Evolutionary conservation across 2,113 vertebrate genomes (phyloP), one percentile per base, ranked within the genome.

Genomic region (Oostethus manadensis): DNA sequence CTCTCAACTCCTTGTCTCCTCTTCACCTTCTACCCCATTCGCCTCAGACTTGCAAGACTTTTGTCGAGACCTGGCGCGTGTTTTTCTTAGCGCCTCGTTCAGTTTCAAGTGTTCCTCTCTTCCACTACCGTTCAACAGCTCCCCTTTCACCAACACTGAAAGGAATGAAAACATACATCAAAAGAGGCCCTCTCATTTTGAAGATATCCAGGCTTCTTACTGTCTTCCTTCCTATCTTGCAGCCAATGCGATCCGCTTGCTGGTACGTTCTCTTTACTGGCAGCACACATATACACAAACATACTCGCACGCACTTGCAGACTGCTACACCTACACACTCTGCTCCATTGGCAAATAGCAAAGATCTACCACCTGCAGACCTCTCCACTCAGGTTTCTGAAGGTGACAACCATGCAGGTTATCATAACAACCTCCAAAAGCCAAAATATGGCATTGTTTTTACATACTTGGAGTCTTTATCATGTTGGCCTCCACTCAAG

Each of bases 151-250:
- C 83, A 80, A 58, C 77, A 77, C 74, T 77, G 80, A 85, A 64
- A 84, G 84, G 86, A 89, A 89, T 86, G 85, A 86, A 89, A 87
- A 89, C 85, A 89, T 67, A 88, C 73, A 87, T 88, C 80, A 89
- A 87, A 87, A 74, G 68, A 69, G 71, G 71, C 55, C 60, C 71
- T 79, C 75, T 84, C 65, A 38, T 74, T 77, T 53, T 84, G 76
- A 82, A 80, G 76, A 85, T 82, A 51, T 79, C 81, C 75, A 74
- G 80, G 64, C 74, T 84, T 66, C 76, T 54, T 61, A 79, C 81
- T 80, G 78, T 81, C 74, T 77, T 81, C 78, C 77, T 79, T 80
- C 80, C 79, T 77, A 79, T 85, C 77, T 79, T 64, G 66, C 66
- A 71, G 68, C 71, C 66, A 44, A 33, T 66, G 69, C 35, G 49